phyloP scores from a whole-genome alignment of 2,113 vertebrate genomes.

The Cheirogaleus medius region DNA sequence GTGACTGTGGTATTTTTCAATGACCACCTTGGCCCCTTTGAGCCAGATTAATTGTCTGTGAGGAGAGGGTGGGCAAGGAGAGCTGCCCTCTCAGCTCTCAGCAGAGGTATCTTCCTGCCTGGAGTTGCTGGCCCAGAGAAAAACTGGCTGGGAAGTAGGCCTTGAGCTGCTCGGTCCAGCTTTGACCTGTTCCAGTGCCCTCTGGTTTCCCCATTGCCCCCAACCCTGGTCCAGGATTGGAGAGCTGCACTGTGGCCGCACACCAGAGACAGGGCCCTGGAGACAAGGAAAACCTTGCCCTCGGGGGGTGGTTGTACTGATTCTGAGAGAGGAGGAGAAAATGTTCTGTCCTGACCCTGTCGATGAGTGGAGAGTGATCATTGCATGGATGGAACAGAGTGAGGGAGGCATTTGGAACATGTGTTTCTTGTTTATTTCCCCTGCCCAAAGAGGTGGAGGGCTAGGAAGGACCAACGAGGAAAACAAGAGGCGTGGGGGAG shows the following conservation, averaged over 20 bases:
- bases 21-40: not conserved
- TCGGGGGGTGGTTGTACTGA: not conserved
- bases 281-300: not conserved
- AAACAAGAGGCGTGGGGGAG: not conserved
- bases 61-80: not conserved
- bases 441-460: not conserved
- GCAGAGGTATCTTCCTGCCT: not conserved
- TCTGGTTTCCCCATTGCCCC: fast-evolving
- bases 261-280: not conserved
- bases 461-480: no score
- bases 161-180: not conserved
- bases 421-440: not conserved
- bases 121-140: not conserved
- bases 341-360: not conserved
- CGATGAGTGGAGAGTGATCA: not conserved
- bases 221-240: not conserved
- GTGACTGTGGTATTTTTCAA: not conserved
- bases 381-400: not conserved
- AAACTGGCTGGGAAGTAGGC: not conserved
- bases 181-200: not conserved
- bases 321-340: not conserved
- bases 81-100: not conserved
- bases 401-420: not conserved
- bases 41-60: not conserved
- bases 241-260: not conserved